Evolutionary conservation across 2,888 invertebrate genomes (phyloP).

Genomic region (Pachymerium ferrugineum): DNA sequence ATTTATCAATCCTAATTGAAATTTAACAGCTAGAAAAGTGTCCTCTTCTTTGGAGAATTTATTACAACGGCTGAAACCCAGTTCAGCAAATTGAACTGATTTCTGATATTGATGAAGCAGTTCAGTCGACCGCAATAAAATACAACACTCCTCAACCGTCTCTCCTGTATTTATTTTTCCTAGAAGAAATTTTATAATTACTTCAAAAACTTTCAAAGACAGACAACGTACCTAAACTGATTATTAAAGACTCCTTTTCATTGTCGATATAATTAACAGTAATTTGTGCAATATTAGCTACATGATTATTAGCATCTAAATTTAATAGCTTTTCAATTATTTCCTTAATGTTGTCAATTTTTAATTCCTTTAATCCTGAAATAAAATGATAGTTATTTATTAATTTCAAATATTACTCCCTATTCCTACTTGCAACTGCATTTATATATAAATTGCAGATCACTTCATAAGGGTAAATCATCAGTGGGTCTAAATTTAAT

Average conservation of each 20-base stretch:
- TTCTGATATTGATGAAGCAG: background rate
- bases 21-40: background rate
- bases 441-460: conserved; percentile 59
- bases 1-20: background rate
- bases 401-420: too few species aligned
- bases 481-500: conserved; percentile 51
- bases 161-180: too few species aligned
- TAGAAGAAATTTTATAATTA: too few species aligned
- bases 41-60: background rate
- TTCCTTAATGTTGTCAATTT: conserved; percentile 48
- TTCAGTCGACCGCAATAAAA: background rate
- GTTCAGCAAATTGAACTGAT: background rate
- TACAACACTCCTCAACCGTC: background rate
- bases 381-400: background rate
- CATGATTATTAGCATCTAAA: conserved; percentile 57
- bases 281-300: conserved; percentile 59
- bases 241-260: background rate
- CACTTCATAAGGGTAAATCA: conserved; percentile 57
- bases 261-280: conserved; percentile 49
- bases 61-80: background rate
- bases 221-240: background rate
- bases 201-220: too few species aligned
- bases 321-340: conserved; percentile 54
- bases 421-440: conserved; percentile 35
- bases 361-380: background rate